Conservation (phyloP, 2,888 invertebrate species). For the Zootermopsis nevadensis region DNA sequence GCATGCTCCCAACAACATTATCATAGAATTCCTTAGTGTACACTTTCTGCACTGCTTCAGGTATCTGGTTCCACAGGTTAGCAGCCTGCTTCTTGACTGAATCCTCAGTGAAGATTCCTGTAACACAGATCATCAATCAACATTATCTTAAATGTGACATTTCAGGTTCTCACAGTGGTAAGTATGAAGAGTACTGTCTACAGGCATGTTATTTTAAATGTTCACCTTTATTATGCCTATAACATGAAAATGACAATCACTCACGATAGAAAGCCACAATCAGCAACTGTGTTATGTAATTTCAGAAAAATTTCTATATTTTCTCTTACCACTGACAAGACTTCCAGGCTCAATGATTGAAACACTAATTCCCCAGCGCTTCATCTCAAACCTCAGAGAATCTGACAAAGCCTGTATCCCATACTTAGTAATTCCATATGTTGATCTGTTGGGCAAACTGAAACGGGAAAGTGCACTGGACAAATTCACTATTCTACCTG, state of each 20-base stretch:
- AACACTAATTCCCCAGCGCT: conserved; percentile 56
- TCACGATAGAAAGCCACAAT: background rate
- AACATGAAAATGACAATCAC: too few relatives aligned
- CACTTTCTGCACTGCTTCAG: conserved; percentile 54
- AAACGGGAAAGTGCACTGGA: conserved; percentile 14
- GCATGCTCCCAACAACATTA: conserved; percentile 54
- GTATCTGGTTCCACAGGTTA: conserved; percentile 57
- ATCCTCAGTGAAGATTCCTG: conserved; percentile 44
- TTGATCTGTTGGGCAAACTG: conserved; percentile 48
- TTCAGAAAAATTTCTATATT: background rate
- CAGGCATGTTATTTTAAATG: too few relatives aligned
- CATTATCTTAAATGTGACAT: too few relatives aligned
- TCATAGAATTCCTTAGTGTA: conserved; percentile 57
- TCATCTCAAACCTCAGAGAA: conserved; percentile 57
- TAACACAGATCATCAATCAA: background rate
- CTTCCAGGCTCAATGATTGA: conserved; percentile 59
- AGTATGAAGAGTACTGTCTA: too few relatives aligned
- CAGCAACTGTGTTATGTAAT: background rate
- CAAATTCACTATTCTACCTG: conserved; percentile 30
- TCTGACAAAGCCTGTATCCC: conserved; percentile 59
- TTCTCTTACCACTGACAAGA: conserved; percentile 57
- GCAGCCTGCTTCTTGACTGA: conserved; percentile 34
- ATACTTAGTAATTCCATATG: conserved; percentile 59
- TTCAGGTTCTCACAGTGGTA: too few relatives aligned
- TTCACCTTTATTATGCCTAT: too few relatives aligned